Percentiles rank a stretch among this genome's conserved stretches.
Evolutionary conservation across 2,797 vertebrate genomes (phyloP).

Genomic region (Xyrichtys novacula): DNA sequence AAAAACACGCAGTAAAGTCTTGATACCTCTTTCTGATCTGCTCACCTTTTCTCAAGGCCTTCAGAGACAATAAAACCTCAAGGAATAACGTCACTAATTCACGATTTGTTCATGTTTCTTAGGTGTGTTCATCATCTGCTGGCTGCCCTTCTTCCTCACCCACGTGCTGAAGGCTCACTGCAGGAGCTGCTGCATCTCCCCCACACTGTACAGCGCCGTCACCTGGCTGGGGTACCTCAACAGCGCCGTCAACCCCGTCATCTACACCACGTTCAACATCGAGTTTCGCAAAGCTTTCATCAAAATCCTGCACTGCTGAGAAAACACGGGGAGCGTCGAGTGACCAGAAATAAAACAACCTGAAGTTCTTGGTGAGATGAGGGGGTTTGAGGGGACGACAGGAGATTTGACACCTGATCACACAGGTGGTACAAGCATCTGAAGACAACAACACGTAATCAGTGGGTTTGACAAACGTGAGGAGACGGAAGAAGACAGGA

Average conservation of each 20-base stretch:
- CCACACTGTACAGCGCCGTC: slow-evolving; percentile 82
- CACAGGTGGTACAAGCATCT: neutral
- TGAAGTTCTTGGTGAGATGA: slow-evolving; percentile 23
- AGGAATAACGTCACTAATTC: neutral
- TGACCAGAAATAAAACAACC: neutral
- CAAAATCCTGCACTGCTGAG: slow-evolving; percentile 86
- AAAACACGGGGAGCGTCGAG: slow-evolving; percentile 1
- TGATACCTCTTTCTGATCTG: too few species aligned
- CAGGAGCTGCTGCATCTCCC: slow-evolving; percentile 84
- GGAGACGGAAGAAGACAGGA: slow-evolving; percentile 22
- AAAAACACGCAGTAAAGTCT: too few species aligned
- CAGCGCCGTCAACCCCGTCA: slow-evolving; percentile 86
- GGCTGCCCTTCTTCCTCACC: slow-evolving; percentile 87
- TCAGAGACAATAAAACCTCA: too few species aligned
- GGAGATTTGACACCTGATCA: neutral
- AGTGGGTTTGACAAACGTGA: slow-evolving; percentile 11
- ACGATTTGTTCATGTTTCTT: slow-evolving; percentile 1
- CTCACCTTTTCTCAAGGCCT: too few species aligned
- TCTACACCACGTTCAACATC: slow-evolving; percentile 87
- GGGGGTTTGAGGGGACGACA: neutral
- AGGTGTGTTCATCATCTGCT: slow-evolving; percentile 89
- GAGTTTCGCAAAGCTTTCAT: slow-evolving; percentile 87
- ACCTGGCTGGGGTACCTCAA: slow-evolving; percentile 86
- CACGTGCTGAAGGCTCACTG: slow-evolving; percentile 87
- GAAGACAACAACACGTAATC: neutral